Percentiles rank a stretch among this genome's conserved stretches.
phyloP scores from a whole-genome alignment of 2,888 invertebrate genomes.

The Lymantria monacha region DNA sequence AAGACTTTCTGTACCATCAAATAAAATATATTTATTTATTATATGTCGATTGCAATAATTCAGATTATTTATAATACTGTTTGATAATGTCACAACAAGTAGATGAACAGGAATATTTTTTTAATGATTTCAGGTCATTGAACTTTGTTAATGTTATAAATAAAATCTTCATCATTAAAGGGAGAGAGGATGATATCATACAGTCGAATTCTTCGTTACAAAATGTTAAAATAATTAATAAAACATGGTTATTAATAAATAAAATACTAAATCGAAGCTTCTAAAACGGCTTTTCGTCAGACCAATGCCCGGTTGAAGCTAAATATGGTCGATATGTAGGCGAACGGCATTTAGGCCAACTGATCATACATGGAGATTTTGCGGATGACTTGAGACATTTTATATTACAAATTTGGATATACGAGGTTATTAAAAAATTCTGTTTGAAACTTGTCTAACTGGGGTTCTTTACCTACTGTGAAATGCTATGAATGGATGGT shows the following conservation, averaged over 20 bases:
- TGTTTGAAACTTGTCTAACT: not conserved
- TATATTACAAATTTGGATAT: conserved; percentile 55
- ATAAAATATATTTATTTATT: not conserved
- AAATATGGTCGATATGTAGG: conserved; percentile 64
- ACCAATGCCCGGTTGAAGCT: conserved; percentile 53
- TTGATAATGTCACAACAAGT: not conserved
- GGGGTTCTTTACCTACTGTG: no score
- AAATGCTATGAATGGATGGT: no score
- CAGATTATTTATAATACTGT: not conserved
- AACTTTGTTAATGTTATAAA: not conserved
- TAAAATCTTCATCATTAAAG: not conserved
- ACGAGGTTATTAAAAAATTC: conserved; percentile 38
- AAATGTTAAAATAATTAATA: conserved; percentile 5
- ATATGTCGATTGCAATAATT: not conserved
- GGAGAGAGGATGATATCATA: conserved; percentile 2
- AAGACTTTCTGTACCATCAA: not conserved
- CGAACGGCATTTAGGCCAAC: conserved; percentile 65
- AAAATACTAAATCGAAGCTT: conserved; percentile 19
- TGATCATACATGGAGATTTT: conserved; percentile 51
- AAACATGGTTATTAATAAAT: conserved; percentile 8
- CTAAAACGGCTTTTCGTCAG: conserved; percentile 41
- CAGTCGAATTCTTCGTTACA: conserved; percentile 12
- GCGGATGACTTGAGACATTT: conserved; percentile 58
- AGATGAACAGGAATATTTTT: not conserved
- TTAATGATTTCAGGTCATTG: not conserved